These are phyloP conservation scores for Oxygymnocypris stewartii DNA, from an alignment of 2,113 vertebrate genomes.

Conservation along the genomic window DNA sequence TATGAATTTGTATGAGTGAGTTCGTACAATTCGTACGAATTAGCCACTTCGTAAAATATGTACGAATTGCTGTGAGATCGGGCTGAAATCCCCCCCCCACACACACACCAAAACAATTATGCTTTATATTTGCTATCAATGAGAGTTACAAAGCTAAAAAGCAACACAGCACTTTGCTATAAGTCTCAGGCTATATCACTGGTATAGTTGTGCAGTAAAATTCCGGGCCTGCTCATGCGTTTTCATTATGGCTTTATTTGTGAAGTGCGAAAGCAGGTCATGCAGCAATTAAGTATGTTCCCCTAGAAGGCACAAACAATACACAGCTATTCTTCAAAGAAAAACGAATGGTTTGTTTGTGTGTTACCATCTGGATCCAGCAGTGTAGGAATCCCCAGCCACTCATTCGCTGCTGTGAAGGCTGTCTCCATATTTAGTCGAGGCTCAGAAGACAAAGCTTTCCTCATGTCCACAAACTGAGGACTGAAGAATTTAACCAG, in stretches of 20 bases:
- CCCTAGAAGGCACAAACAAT: neutral
- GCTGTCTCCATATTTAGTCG: slow-evolving; percentile 83
- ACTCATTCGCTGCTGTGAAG: slow-evolving; percentile 78
- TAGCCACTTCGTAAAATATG: too few species aligned
- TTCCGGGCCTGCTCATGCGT: neutral
- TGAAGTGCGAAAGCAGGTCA: neutral
- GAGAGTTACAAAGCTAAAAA: neutral
- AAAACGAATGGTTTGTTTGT: neutral
- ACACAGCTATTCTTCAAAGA: neutral
- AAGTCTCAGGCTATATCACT: neutral
- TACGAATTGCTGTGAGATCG: too few species aligned
- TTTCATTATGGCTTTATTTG: neutral
- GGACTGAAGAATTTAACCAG: slow-evolving; percentile 86
- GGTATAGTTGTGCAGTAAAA: neutral
- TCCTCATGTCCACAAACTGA: slow-evolving; percentile 83
- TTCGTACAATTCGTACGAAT: too few species aligned
- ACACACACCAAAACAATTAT: neutral
- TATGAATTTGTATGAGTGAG: too few species aligned
- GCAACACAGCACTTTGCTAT: neutral
- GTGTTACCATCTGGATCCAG: slow-evolving; percentile 86
- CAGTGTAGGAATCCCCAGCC: slow-evolving; percentile 82
- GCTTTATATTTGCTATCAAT: neutral
- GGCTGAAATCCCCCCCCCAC: too few species aligned
- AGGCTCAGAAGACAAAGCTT: slow-evolving; percentile 77
- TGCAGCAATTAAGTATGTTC: neutral